Conservation (phyloP, 2,797 vertebrate genomes). For the Spea hammondii region DNA sequence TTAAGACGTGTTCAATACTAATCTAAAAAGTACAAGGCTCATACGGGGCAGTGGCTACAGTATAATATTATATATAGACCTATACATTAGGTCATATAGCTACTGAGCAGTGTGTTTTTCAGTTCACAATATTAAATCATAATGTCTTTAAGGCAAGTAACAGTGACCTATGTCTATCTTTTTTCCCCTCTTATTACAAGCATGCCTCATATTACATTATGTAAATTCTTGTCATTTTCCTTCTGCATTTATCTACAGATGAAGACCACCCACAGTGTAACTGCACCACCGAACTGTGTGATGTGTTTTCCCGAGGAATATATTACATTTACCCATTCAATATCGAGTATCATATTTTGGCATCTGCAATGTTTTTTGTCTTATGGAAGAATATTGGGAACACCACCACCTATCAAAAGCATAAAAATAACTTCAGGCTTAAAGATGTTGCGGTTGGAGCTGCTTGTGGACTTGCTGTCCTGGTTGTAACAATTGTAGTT, state of each 20-base stretch:
- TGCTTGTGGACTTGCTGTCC: constrained; percentile 75
- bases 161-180: too few relatives aligned
- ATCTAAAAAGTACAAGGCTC: too few relatives aligned
- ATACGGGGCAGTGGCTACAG: too few relatives aligned
- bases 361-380: constrained; percentile 90
- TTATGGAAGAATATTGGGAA: constrained; percentile 97
- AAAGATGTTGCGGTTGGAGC: constrained; percentile 73
- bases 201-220: too few relatives aligned
- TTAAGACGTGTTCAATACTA: too few relatives aligned
- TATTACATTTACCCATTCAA: constrained; percentile 95
- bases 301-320: constrained; percentile 81
- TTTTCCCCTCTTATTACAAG: too few relatives aligned
- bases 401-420: constrained; percentile 69
- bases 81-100: too few relatives aligned
- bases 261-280: constrained; percentile 79
- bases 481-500: constrained; percentile 83
- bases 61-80: too few relatives aligned
- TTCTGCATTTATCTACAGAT: constrained; percentile 59
- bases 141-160: too few relatives aligned
- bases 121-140: too few relatives aligned
- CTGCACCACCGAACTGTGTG: constrained; percentile 78
- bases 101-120: too few relatives aligned
- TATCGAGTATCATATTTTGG: constrained; percentile 95
- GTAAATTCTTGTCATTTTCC: neutral
- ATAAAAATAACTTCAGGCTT: constrained; percentile 70